Conservation (phyloP, 2,113 vertebrate species). For the Emydura subglobosa region DNA sequence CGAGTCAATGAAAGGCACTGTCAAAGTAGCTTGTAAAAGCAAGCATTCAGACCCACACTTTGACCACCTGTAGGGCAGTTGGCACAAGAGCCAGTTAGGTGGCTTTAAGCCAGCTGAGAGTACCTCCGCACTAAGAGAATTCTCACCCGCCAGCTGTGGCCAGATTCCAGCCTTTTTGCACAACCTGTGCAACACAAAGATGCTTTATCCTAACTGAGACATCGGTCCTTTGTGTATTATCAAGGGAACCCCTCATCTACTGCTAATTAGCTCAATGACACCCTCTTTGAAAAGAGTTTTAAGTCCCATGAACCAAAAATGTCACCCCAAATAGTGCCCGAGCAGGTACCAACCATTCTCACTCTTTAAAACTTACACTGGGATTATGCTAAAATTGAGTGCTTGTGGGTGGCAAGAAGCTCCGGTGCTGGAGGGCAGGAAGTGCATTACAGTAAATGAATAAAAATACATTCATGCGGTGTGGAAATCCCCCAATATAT, state of each 20-base stretch:
- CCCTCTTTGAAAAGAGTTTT: not conserved
- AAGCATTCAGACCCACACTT: not conserved
- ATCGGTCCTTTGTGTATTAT: not conserved
- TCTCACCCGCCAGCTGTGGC: fast-evolving
- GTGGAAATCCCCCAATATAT: not conserved
- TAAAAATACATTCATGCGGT: not conserved
- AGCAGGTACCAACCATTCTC: not conserved
- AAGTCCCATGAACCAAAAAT: not conserved
- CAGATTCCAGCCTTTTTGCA: not conserved
- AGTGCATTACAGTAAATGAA: not conserved
- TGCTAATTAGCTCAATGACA: not conserved
- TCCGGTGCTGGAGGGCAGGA: not conserved
- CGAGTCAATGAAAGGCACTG: not conserved
- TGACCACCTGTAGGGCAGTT: fast-evolving
- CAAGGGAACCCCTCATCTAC: not conserved
- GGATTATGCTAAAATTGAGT: not conserved
- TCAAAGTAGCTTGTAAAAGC: not conserved
- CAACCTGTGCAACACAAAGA: not conserved
- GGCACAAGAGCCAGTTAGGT: not conserved
- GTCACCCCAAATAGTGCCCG: not conserved
- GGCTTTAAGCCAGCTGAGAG: not conserved
- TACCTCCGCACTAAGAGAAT: not conserved
- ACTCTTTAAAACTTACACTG: not conserved
- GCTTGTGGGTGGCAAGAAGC: not conserved
- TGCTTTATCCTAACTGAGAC: not conserved